Percentiles rank a stretch among this genome's conserved stretches.
phyloP scores from a whole-genome alignment of 2,113 vertebrate species.

The Uria lomvia region DNA sequence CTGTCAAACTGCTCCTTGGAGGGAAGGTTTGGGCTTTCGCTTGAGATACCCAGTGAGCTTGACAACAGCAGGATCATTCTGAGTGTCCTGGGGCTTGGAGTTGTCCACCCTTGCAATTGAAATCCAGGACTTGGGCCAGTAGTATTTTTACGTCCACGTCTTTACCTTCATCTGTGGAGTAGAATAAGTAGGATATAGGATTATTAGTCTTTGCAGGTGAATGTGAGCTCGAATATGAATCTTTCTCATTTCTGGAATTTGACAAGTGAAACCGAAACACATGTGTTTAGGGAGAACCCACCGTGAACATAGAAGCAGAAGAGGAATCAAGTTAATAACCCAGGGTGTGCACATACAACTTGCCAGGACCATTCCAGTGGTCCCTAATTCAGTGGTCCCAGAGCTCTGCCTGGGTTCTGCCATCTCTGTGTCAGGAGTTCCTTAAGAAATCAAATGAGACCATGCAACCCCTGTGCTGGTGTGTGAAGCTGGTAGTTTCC shows the following conservation, averaged over 20 bases:
- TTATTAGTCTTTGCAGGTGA: neutral
- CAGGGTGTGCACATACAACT: accelerated
- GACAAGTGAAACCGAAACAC: neutral
- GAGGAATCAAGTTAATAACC: neutral
- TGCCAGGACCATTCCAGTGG: neutral
- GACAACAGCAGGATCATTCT: neutral
- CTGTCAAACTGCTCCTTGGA: neutral
- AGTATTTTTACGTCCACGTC: neutral
- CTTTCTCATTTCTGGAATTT: neutral
- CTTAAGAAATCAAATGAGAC: neutral
- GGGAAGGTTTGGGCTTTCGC: neutral
- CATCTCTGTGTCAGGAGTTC: neutral
- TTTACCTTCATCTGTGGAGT: neutral
- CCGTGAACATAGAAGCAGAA: neutral
- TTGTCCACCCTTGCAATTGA: neutral
- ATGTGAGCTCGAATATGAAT: neutral
- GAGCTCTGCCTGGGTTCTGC: neutral
- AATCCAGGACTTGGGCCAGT: neutral
- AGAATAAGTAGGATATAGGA: neutral
- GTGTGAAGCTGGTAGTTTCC: neutral
- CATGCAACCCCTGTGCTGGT: neutral
- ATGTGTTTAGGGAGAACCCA: neutral
- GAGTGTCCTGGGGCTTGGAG: neutral
- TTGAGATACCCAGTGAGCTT: neutral
- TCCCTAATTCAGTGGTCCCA: neutral